phyloP scores from a whole-genome alignment of 2,797 vertebrate genomes.

The Gymnodraco acuticeps region DNA sequence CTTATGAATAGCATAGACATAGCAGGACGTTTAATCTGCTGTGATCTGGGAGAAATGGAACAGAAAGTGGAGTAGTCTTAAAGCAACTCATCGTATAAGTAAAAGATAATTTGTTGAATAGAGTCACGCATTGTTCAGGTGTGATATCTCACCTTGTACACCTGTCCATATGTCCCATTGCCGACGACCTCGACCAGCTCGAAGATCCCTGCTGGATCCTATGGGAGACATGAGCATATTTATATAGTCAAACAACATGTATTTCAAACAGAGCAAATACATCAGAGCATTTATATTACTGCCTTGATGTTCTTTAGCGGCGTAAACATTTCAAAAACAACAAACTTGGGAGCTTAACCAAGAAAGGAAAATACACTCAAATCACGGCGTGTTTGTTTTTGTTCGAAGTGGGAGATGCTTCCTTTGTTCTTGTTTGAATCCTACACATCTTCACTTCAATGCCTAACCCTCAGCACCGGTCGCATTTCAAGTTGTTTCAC shows the following conservation, averaged over 20 bases:
- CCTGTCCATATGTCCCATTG: constrained; percentile 95
- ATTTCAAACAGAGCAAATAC: background rate
- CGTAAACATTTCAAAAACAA: background rate
- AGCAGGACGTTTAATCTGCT: constrained; percentile 25
- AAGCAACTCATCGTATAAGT: background rate
- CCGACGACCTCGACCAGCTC: constrained; percentile 96
- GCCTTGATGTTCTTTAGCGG: background rate
- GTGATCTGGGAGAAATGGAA: constrained; percentile 30
- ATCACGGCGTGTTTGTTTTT: constrained; percentile 16
- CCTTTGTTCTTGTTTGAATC: constrained; percentile 43
- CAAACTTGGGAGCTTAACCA: constrained; percentile 6
- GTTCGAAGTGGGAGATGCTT: constrained; percentile 33
- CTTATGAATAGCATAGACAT: constrained; percentile 9
- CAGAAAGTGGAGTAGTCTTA: background rate
- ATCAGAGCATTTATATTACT: background rate
- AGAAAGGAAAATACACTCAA: constrained; percentile 1
- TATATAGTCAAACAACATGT: constrained; percentile 9
- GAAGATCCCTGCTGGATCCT: constrained; percentile 96
- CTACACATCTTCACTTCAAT: constrained; percentile 40
- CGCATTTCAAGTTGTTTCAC: constrained; percentile 24
- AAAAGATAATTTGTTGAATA: background rate
- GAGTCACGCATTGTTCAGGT: background rate
- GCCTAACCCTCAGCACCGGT: constrained; percentile 9
- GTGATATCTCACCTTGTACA: constrained; percentile 90
- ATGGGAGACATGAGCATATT: constrained; percentile 28